Percentiles rank a stretch among this genome's conserved stretches.
Conservation (phyloP, 1,140 invertebrate genomes). For the Drosophila orena region DNA sequence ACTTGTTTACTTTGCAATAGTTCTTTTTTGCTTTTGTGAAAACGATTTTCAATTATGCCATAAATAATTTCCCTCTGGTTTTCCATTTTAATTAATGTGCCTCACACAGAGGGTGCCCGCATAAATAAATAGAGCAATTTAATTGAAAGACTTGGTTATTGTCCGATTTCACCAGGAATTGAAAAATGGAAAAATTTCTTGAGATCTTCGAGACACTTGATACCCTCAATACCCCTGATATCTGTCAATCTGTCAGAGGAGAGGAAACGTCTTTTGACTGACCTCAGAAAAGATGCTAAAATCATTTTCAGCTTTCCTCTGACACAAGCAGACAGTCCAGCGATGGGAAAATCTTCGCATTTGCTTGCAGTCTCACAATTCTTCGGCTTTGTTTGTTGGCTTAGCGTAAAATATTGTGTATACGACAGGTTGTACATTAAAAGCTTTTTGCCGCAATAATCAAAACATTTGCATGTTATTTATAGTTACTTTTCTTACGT, state of each 20-base stretch:
- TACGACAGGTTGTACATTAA: slow-evolving; percentile 74
- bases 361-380: slow-evolving; percentile 33
- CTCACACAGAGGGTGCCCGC: slow-evolving; percentile 3
- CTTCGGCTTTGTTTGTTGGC: slow-evolving; percentile 65
- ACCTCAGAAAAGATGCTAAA: slow-evolving; percentile 41
- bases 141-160: slow-evolving; percentile 28
- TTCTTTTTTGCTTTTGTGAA: slow-evolving; percentile 20
- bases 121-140: slow-evolving; percentile 60
- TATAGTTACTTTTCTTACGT: slow-evolving; percentile 48
- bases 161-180: slow-evolving; percentile 5
- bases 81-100: slow-evolving; percentile 59
- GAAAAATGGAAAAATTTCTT: neutral
- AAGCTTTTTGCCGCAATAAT: slow-evolving; percentile 68
- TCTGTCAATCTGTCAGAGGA: slow-evolving; percentile 55
- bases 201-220: neutral
- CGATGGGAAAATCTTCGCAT: slow-evolving; percentile 8
- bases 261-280: slow-evolving; percentile 17
- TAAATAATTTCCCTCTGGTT: slow-evolving; percentile 49
- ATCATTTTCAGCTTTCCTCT: slow-evolving; percentile 52
- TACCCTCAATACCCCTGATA: slow-evolving; percentile 6
- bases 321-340: slow-evolving; percentile 28
- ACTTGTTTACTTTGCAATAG: neutral
- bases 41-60: slow-evolving; percentile 49
- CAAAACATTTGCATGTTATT: slow-evolving; percentile 65
- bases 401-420: slow-evolving; percentile 80